Percentiles rank a stretch among this genome's conserved stretches.
These are phyloP conservation scores for Oscheius sp. DNA, from an alignment of 2,888 invertebrate genomes.

Conservation along the genomic window DNA sequence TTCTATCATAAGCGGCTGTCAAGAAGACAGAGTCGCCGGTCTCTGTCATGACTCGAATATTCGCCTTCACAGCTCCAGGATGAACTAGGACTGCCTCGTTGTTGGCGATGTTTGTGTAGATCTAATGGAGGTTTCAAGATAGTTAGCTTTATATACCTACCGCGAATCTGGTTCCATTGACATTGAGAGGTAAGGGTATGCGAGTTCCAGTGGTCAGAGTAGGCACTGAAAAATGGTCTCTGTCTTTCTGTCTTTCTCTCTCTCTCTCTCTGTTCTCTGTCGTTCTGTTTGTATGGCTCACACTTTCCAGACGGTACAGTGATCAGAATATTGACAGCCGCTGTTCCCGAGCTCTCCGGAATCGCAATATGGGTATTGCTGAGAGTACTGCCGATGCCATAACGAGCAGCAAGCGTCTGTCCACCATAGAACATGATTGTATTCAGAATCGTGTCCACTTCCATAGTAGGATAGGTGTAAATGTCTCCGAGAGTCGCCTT, in stretches of 20 bases:
- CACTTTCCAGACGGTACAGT: conserved; percentile 9
- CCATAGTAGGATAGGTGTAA: neutral
- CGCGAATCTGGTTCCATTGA: conserved; percentile 6
- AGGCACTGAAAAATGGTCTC: conserved; percentile 10
- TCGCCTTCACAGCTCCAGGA: neutral
- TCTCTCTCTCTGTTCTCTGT: neutral
- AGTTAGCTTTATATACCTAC: neutral
- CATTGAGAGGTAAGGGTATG: neutral
- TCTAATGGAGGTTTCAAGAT: neutral
- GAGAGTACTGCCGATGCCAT: neutral
- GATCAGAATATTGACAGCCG: neutral
- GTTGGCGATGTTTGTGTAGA: neutral
- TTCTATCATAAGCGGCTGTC: neutral
- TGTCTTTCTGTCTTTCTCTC: no score
- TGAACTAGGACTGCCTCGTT: neutral
- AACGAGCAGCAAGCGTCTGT: conserved; percentile 2
- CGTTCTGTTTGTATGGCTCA: neutral
- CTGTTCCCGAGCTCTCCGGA: neutral
- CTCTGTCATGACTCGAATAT: neutral
- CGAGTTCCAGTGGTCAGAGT: neutral
- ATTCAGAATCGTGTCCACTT: neutral
- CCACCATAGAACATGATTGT: neutral
- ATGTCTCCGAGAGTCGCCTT: conserved; percentile 23
- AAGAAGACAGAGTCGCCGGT: neutral
- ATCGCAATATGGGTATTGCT: neutral